Base-by-base conservation (phyloP, 1,140 invertebrate genomes). In the Drosophila kohkoa region DNA sequence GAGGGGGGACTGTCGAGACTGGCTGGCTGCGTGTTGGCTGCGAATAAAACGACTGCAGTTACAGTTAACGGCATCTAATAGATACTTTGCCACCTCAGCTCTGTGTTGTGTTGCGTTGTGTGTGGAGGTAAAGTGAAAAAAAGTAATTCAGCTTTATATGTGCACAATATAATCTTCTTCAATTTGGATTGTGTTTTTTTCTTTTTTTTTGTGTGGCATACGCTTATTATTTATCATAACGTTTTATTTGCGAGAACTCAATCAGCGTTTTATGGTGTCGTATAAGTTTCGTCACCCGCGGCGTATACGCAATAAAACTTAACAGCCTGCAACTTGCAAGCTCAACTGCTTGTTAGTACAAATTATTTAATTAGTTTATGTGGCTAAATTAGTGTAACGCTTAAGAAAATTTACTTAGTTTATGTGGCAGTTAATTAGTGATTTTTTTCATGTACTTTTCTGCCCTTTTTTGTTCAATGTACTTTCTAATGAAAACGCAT, bases 1-100 rank as follows among this genome's bases (percentile, higher is more conserved):
- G 43, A 48, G 25, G n/a, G 20, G 20, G 20, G 10, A 25, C 30
- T 35, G 60, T n/a, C 46, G 15, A 32, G 20, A 25, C 20, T 25
- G 20, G 38, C 46, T 35, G 30, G 58, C 83, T 88, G 85, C 83
- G 83, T 87, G 82, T 57, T 87, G 83, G 28, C 51, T 71, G 77
- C 79, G 72, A 87, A 87, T 87, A 88, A 87, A 87, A 69, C 60
- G 77, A 58, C 69, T 70, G 83, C 77, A 87, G 77, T 83, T 87
- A 81, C 70, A 71, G 83, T 83, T 87, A 87, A 87, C 83, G 85
- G 83, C 83, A 87, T 83, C 83, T 87, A 87, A 87, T 89, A 83
- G 83, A 89, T 88, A 83, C 83, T 87, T 87, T 88, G 83, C 55
- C 83, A 87, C 83, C 83, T 87, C 75, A 80, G 77, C 77, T 32